Conservation (phyloP, 2,113 vertebrate genomes). For the Oryzias javanicus region DNA sequence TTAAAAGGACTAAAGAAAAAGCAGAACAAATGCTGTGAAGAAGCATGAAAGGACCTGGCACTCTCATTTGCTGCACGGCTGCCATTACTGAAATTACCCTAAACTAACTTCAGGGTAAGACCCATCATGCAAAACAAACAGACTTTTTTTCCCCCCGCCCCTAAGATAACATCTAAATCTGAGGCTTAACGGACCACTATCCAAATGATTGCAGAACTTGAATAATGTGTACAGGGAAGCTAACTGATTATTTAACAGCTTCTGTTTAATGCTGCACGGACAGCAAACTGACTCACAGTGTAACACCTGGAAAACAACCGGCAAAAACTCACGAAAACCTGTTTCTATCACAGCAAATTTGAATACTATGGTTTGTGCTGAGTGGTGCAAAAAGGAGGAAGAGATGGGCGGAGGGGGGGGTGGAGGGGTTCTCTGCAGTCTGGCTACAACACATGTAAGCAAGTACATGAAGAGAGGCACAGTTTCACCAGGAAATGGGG, state of each 20-base stretch:
- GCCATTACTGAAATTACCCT: constrained; percentile 14
- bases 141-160: background rate
- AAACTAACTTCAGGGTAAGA: constrained; percentile 10
- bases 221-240: constrained; percentile 1
- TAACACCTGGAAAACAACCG: constrained; percentile 46
- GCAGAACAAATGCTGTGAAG: constrained; percentile 34
- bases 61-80: constrained; percentile 14
- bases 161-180: constrained; percentile 4
- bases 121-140: constrained; percentile 8
- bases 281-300: constrained; percentile 26
- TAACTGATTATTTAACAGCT: constrained; percentile 27
- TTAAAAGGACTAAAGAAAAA: constrained; percentile 37
- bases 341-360: constrained; percentile 58
- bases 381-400: constrained; percentile 57
- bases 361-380: constrained; percentile 69
- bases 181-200: background rate
- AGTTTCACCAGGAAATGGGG: constrained; percentile 74
- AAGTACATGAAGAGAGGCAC: constrained; percentile 66
- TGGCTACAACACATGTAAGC: constrained; percentile 66
- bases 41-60: constrained; percentile 22
- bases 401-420: constrained; percentile 42
- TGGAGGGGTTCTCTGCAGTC: constrained; percentile 51
- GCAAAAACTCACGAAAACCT: constrained; percentile 47
- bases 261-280: constrained; percentile 27
- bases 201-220: constrained; percentile 1